Conservation (phyloP, 2,797 vertebrate species). For the Darevskia nairensis region DNA sequence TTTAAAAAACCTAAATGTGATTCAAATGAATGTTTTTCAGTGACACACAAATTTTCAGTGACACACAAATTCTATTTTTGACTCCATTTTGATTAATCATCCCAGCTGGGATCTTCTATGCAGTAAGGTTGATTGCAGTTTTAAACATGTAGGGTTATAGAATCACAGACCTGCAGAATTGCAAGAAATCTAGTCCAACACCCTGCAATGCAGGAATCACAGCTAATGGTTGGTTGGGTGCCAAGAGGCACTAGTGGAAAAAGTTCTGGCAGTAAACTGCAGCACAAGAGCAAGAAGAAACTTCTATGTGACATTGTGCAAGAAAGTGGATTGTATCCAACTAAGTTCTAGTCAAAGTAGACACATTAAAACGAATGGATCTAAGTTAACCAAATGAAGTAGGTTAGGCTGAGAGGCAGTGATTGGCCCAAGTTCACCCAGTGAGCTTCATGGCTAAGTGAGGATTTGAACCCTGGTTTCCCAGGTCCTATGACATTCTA, state of each 20-base stretch:
- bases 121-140: neutral
- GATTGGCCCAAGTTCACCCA: too few species aligned
- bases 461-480: too few species aligned
- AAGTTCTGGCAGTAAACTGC: neutral
- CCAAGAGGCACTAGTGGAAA: neutral
- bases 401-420: too few species aligned
- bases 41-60: neutral
- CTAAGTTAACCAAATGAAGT: too few species aligned
- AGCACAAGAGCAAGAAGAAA: neutral
- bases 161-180: too few species aligned
- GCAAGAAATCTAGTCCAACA: too few species aligned
- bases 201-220: too few species aligned
- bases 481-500: too few species aligned
- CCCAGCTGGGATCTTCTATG: neutral
- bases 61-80: neutral
- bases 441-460: too few species aligned
- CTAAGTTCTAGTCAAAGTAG: too few species aligned
- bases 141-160: neutral
- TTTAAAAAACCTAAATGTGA: neutral
- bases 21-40: neutral
- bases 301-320: neutral
- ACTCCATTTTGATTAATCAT: neutral
- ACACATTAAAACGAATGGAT: too few species aligned
- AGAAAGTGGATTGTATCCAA: neutral
- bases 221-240: neutral